Base-by-base conservation (phyloP, 2,888 invertebrate genomes). In the Cephus pygmeus region DNA sequence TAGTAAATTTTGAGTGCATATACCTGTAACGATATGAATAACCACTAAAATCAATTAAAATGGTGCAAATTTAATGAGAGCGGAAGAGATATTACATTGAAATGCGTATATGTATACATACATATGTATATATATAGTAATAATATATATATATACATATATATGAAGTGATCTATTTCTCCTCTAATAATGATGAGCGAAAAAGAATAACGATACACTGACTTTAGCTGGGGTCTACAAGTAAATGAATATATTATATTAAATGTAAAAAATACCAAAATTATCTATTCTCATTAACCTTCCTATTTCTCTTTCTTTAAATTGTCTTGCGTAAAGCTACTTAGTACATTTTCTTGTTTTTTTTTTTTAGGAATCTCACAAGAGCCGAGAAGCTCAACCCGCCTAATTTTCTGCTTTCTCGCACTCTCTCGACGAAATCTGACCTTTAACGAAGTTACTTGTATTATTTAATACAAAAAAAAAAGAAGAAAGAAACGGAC, bases 51-150 rank as follows among this genome's bases (percentile, higher is more conserved):
- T 76, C 69, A 81, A 81, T 87, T 88, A 87, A 89, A 89, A 88
- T 86, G 83, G 83, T 85, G 84, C 81, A 88, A 83, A 84, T 89
- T 87, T 90, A 88, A 89, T 88, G 87, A 88, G 84, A 88, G 86
- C 83, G 83, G 81, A 81, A 85, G 85, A 87, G 84, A 86, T 82
- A 82, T 83, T 87, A 87, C 85, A 88, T 82, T 83, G 82, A 85
- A 77, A 81, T 87, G 88, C 87, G 83, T 86, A 87, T 85, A 88
- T 85, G 85, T 85, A 87, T 85, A 86, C 77, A 81, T 83, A 84
- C 1, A 6, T 33, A 33, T 33, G 31, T 11, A 11, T 80, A 83
- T 84, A 73, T 34, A 71, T 69, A 11, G 69, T 75, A 68, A 40
- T 34, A 69, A 75, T 75, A 75, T 68, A 23, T 75, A 75, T 77